These are phyloP conservation scores for Doris montereyensis DNA, from an alignment of 2,888 invertebrate species.

Conservation along the genomic window DNA sequence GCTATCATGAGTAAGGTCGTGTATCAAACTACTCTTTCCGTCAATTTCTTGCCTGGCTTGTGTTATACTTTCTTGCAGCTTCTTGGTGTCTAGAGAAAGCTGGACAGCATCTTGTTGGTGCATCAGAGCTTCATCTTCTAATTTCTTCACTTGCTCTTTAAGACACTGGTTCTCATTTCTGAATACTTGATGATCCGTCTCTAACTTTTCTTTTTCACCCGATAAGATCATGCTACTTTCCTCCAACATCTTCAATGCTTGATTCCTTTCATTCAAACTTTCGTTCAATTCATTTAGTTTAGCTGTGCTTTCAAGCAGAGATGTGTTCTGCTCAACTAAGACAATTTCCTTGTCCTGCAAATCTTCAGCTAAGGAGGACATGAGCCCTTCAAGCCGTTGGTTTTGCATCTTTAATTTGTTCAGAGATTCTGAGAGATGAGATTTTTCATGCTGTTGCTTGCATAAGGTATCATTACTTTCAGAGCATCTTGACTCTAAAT, in stretches of 20 bases:
- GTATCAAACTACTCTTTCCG: conserved; percentile 5
- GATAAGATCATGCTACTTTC: too few species aligned
- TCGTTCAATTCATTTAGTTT: conserved; percentile 3
- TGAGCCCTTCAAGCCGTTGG: too few species aligned
- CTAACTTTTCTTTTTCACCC: too few species aligned
- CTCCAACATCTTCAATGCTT: background rate
- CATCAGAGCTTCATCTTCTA: background rate
- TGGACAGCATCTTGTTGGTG: conserved; percentile 3
- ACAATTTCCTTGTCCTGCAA: conserved; percentile 19
- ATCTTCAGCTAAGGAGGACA: background rate
- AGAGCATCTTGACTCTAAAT: too few species aligned
- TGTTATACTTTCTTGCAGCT: conserved; percentile 27
- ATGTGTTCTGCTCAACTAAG: background rate
- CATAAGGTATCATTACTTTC: too few species aligned
- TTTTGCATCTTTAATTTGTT: too few species aligned
- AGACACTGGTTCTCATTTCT: background rate
- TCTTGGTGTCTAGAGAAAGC: conserved; percentile 24
- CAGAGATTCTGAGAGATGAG: too few species aligned
- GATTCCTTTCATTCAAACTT: background rate
- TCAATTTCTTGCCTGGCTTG: conserved; percentile 21
- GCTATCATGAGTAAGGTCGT: conserved; percentile 20
- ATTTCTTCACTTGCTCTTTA: background rate
- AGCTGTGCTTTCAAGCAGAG: background rate
- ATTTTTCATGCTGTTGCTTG: too few species aligned
- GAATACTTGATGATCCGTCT: too few species aligned